Conservation (phyloP, 35 echinoderm and acorn worm species). For the Apostichopus parvimensis region DNA sequence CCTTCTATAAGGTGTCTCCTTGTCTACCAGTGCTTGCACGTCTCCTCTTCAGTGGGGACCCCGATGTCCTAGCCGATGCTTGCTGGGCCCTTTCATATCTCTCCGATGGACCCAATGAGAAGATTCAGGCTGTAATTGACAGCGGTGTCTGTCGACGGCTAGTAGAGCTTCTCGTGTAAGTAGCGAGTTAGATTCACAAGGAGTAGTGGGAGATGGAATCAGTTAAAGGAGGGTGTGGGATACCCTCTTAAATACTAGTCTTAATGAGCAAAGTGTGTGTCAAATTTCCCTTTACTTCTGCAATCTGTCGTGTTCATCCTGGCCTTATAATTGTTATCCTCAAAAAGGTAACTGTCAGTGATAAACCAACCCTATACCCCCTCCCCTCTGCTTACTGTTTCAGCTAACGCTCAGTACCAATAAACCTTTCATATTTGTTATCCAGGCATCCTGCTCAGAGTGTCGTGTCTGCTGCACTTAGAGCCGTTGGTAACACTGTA, state of each 20-base stretch:
- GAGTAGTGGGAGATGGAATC: not conserved
- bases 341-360: no score
- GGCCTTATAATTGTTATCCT: no score
- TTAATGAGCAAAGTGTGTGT: no score
- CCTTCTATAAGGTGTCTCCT: constrained; percentile 66
- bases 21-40: constrained; percentile 95
- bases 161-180: constrained; percentile 98
- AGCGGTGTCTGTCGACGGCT: constrained; percentile 94
- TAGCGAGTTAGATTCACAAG: not conserved
- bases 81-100: constrained; percentile 98
- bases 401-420: not conserved
- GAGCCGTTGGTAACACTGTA: constrained; percentile 97
- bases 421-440: not conserved
- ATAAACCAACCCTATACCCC: no score
- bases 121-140: constrained; percentile 96
- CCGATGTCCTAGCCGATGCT: constrained; percentile 94
- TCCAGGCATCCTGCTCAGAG: constrained; percentile 87
- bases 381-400: no score
- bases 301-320: no score
- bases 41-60: constrained; percentile 85
- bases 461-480: constrained; percentile 91
- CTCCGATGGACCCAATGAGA: constrained; percentile 97
- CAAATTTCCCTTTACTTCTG: no score
- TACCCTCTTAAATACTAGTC: not conserved
- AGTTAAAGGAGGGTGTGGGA: not conserved